phyloP scores from a whole-genome alignment of 64 coral and sea anemone genomes.

The Astreopora myriophthalma region DNA sequence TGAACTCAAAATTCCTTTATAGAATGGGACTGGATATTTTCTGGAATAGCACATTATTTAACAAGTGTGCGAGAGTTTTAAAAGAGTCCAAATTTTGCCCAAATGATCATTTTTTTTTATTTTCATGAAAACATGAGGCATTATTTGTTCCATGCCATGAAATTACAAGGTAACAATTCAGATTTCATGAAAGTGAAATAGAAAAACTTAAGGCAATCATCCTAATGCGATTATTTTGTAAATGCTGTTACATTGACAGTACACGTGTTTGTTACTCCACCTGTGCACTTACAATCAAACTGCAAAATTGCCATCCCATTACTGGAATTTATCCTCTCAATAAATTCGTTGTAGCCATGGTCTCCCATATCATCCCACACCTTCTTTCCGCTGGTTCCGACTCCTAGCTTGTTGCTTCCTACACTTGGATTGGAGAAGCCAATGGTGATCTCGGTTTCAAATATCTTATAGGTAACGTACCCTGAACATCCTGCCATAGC shows the following conservation, averaged over 20 bases:
- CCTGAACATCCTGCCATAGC: conserved; percentile 43
- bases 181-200: neutral
- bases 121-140: neutral
- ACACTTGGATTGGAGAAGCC: conserved; percentile 46
- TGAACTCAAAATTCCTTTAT: too few relatives aligned
- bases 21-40: too few relatives aligned
- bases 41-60: too few relatives aligned
- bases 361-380: conserved; percentile 55
- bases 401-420: conserved; percentile 57
- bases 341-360: conserved; percentile 31
- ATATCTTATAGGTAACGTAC: conserved; percentile 42
- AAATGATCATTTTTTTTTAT: neutral
- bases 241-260: neutral
- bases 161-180: neutral
- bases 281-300: conserved; percentile 31
- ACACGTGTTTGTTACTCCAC: conserved; percentile 23
- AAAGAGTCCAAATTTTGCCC: neutral
- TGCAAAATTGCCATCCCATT: neutral
- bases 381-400: conserved; percentile 25
- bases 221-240: neutral
- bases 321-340: neutral
- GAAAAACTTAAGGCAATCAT: neutral
- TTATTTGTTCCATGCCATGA: neutral
- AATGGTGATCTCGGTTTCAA: conserved; percentile 44
- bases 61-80: too few relatives aligned